Conservation (phyloP, 2,888 invertebrate species). For the Rutpela maculata region DNA sequence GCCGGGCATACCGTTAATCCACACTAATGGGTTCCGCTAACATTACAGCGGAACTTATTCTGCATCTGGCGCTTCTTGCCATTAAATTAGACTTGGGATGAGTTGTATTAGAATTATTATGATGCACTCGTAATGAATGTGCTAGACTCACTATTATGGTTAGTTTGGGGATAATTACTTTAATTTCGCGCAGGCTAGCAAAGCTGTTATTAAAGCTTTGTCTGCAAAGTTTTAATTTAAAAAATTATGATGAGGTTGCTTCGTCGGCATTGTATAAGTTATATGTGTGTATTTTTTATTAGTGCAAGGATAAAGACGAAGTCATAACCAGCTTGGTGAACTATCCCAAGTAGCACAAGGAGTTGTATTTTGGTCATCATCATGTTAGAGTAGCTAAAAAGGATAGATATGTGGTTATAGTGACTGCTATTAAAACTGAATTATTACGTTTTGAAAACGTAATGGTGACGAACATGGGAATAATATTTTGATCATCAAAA, state of each 20-base stretch:
- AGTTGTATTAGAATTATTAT: conserved; percentile 45
- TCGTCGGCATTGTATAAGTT: background rate
- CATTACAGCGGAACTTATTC: conserved; percentile 67
- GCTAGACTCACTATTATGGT: conserved; percentile 11
- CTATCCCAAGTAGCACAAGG: too few species aligned
- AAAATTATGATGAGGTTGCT: background rate
- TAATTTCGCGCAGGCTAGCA: conserved; percentile 11
- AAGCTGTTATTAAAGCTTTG: background rate
- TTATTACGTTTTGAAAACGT: too few species aligned
- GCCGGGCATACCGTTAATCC: conserved; percentile 70
- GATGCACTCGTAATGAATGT: conserved; percentile 33
- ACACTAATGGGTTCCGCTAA: conserved; percentile 73
- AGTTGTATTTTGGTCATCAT: too few species aligned
- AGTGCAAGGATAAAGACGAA: background rate
- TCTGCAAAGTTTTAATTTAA: background rate
- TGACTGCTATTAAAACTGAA: too few species aligned
- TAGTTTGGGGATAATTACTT: conserved; percentile 27
- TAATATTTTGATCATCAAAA: too few species aligned
- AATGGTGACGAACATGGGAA: too few species aligned
- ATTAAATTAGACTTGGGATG: conserved; percentile 51
- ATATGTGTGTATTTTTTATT: background rate
- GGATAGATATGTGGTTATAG: too few species aligned
- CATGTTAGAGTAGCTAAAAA: too few species aligned
- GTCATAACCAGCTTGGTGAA: background rate
- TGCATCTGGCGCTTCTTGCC: conserved; percentile 60